phyloP scores from a whole-genome alignment of 1,140 invertebrate species.

The Drosophila arawakana region DNA sequence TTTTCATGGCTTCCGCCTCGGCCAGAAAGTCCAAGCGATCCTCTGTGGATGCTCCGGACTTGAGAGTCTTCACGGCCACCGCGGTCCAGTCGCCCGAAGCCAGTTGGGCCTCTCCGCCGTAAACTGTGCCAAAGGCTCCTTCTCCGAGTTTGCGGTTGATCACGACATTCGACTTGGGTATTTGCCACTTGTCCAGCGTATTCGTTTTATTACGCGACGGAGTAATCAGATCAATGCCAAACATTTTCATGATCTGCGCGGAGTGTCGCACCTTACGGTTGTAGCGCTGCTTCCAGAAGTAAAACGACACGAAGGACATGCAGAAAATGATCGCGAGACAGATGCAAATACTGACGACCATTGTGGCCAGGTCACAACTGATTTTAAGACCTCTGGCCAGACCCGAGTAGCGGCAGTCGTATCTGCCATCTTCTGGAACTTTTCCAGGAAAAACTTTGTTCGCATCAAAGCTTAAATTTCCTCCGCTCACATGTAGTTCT shows the following conservation, averaged over 20 bases:
- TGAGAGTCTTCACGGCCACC: constrained; percentile 96
- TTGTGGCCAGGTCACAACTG: constrained; percentile 88
- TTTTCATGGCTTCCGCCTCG: constrained; percentile 96
- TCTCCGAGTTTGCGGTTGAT: constrained; percentile 95
- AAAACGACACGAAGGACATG: constrained; percentile 89
- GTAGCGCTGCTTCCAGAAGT: constrained; percentile 90
- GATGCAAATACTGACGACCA: constrained; percentile 42
- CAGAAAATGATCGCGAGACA: constrained; percentile 86
- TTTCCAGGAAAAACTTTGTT: constrained; percentile 85
- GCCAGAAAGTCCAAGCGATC: constrained; percentile 97
- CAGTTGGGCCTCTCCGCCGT: constrained; percentile 92
- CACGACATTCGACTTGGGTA: constrained; percentile 92
- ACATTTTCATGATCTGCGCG: constrained; percentile 89
- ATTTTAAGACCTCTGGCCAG: constrained; percentile 88
- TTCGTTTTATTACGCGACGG: constrained; percentile 85
- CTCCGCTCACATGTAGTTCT: constrained; percentile 74
- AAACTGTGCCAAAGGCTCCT: constrained; percentile 95
- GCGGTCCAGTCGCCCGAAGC: constrained; percentile 91
- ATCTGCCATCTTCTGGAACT: constrained; percentile 89
- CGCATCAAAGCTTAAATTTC: constrained; percentile 86
- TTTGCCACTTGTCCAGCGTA: constrained; percentile 93
- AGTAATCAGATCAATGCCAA: constrained; percentile 88
- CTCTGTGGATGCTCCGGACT: constrained; percentile 91
- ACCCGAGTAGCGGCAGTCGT: constrained; percentile 88
- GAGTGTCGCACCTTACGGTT: constrained; percentile 89